A percentile compares a stretch with the other conserved stretches of the same genome.
These are phyloP conservation scores for Latheticus oryzae DNA, from an alignment of 2,888 invertebrate genomes.

Conservation along the genomic window DNA sequence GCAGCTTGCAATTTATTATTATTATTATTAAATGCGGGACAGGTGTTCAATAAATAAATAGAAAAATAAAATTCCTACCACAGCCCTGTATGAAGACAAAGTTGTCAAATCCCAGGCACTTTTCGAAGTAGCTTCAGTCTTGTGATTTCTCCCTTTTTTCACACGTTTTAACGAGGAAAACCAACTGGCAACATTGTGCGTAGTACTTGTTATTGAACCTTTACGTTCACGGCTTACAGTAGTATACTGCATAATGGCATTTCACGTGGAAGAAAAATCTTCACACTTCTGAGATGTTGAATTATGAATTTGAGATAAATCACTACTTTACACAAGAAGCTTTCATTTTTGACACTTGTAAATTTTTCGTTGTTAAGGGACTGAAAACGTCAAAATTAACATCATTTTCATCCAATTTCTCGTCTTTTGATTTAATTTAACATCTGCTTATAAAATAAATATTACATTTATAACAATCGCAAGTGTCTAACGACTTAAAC, in stretches of 20 bases:
- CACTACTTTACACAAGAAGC: conserved; percentile 6
- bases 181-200: conserved; percentile 74
- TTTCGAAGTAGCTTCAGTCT: conserved; percentile 54
- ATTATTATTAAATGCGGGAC: too few relatives aligned
- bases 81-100: conserved; percentile 49
- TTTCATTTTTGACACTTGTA: conserved; percentile 8
- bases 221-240: conserved; percentile 70
- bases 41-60: too few relatives aligned
- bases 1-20: too few relatives aligned
- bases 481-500: conserved; percentile 11
- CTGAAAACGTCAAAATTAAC: conserved; percentile 6
- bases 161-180: conserved; percentile 81
- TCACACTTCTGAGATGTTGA: background rate
- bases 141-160: conserved; percentile 59
- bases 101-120: conserved; percentile 62
- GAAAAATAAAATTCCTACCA: conserved; percentile 51
- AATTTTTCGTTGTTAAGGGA: too few relatives aligned
- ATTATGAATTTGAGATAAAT: conserved; percentile 6
- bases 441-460: too few relatives aligned
- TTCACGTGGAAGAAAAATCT: conserved; percentile 23
- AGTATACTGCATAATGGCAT: conserved; percentile 58
- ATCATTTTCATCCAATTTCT: too few relatives aligned
- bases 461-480: too few relatives aligned
- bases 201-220: conserved; percentile 71
- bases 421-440: too few relatives aligned